Evolutionary conservation across 2,888 invertebrate genomes (phyloP).

Genomic region (Pandemis corylana): DNA sequence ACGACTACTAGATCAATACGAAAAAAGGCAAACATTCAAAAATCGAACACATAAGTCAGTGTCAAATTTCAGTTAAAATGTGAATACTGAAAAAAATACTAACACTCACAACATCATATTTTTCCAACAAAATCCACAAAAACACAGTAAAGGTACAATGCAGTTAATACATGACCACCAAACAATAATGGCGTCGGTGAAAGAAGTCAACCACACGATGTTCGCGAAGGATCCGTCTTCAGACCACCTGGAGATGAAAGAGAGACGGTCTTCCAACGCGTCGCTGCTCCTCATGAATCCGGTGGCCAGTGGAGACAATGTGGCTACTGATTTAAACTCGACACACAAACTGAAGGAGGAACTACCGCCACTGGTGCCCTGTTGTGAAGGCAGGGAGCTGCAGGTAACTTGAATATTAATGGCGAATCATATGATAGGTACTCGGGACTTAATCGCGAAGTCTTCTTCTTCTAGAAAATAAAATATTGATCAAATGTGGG

Average conservation of each 20-base stretch:
- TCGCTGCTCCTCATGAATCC: constrained; percentile 74
- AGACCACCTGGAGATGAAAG: constrained; percentile 69
- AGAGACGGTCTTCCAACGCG: constrained; percentile 68
- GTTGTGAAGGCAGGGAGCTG: constrained; percentile 77
- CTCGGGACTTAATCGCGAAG: too few species aligned
- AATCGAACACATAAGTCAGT: constrained; percentile 63
- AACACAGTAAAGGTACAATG: constrained; percentile 56
- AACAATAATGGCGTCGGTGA: constrained; percentile 54
- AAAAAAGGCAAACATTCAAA: constrained; percentile 55
- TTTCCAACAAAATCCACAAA: constrained; percentile 35
- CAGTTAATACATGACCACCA: constrained; percentile 71
- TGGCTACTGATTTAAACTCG: constrained; percentile 67
- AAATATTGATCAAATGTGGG: too few species aligned
- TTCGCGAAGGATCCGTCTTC: constrained; percentile 54
- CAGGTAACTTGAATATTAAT: constrained; percentile 54
- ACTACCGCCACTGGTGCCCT: constrained; percentile 71
- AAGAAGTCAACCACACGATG: constrained; percentile 55
- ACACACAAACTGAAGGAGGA: constrained; percentile 73
- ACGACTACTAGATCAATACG: not conserved
- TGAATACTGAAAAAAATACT: constrained; percentile 55
- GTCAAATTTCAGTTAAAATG: constrained; percentile 70
- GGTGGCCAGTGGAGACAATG: constrained; percentile 79
- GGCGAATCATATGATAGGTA: too few species aligned
- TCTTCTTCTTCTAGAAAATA: too few species aligned
- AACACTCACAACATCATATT: constrained; percentile 39